Percentiles rank a stretch among this genome's conserved stretches.
Conservation (phyloP, 2,888 invertebrate species). For the Stegophylla sp. region DNA sequence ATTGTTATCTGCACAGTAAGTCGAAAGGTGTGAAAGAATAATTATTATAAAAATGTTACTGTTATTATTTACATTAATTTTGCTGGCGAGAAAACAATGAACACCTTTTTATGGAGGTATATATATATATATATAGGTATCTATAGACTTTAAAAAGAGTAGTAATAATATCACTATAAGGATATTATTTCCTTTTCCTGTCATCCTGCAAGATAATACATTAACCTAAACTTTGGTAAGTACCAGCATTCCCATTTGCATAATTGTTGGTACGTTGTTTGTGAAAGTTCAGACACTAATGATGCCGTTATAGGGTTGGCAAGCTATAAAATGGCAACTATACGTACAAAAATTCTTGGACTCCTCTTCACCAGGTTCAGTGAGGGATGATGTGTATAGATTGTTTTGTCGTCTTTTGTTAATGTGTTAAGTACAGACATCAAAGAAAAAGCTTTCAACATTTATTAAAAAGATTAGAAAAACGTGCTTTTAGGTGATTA, state of each 20-base stretch:
- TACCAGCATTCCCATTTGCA: slow-evolving; percentile 49
- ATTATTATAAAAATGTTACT: no score
- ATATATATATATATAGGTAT: no score
- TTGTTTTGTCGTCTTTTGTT: slow-evolving; percentile 12
- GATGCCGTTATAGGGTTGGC: slow-evolving; percentile 41
- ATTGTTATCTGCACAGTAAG: no score
- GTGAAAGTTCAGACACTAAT: slow-evolving; percentile 50
- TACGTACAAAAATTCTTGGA: slow-evolving; percentile 30
- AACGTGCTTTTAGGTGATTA: no score
- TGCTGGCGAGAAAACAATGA: not conserved
- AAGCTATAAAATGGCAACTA: slow-evolving; percentile 38
- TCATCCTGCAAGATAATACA: slow-evolving; percentile 38
- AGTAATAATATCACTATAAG: slow-evolving; percentile 16
- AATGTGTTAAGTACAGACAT: slow-evolving; percentile 19
- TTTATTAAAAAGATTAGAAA: not conserved
- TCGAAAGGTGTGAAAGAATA: no score
- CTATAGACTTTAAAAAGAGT: slow-evolving; percentile 14
- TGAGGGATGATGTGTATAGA: slow-evolving; percentile 12
- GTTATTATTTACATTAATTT: not conserved
- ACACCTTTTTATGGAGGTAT: not conserved
- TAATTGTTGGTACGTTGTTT: slow-evolving; percentile 39
- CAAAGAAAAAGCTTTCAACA: not conserved
- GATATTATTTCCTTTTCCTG: slow-evolving; percentile 8
- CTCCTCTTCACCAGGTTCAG: not conserved
- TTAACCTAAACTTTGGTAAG: slow-evolving; percentile 43